These are phyloP conservation scores for Ischnura elegans DNA, from an alignment of 2,888 invertebrate genomes.

Conservation along the genomic window DNA sequence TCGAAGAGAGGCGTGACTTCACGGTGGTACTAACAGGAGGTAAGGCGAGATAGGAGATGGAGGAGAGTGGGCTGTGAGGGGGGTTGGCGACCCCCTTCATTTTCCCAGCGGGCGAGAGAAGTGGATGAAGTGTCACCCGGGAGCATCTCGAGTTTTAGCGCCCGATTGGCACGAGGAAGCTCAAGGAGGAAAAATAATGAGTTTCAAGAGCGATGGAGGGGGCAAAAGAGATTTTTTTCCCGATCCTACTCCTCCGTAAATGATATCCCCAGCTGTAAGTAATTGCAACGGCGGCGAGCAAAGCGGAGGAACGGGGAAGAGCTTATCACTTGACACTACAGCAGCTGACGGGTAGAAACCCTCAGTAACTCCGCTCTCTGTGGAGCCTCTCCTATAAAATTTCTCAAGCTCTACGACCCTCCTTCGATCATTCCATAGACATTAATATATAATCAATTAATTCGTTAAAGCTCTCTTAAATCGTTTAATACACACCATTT, in stretches of 20 bases:
- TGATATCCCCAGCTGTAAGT: not conserved
- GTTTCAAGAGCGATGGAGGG: not conserved
- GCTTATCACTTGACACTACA: not conserved
- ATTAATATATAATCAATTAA: too few relatives aligned
- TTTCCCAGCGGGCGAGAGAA: not conserved
- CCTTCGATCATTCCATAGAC: too few relatives aligned
- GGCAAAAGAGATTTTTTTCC: not conserved
- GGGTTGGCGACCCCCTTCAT: not conserved
- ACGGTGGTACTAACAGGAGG: not conserved
- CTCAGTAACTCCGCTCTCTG: too few relatives aligned
- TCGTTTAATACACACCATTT: too few relatives aligned
- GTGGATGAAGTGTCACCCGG: not conserved
- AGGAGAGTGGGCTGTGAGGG: not conserved
- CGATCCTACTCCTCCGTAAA: not conserved
- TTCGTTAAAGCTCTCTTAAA: too few relatives aligned
- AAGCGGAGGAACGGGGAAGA: not conserved
- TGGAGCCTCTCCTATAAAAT: too few relatives aligned
- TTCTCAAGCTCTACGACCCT: too few relatives aligned
- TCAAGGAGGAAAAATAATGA: conserved; percentile 18
- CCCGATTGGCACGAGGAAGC: not conserved
- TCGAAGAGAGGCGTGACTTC: not conserved
- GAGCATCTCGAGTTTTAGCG: conserved; percentile 24
- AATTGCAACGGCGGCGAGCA: not conserved
- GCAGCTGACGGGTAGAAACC: too few relatives aligned
- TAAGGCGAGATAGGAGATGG: not conserved